Percentiles rank a stretch among this genome's conserved stretches.
These are phyloP conservation scores for Acronicta alni DNA, from an alignment of 2,888 invertebrate species.

Conservation along the genomic window DNA sequence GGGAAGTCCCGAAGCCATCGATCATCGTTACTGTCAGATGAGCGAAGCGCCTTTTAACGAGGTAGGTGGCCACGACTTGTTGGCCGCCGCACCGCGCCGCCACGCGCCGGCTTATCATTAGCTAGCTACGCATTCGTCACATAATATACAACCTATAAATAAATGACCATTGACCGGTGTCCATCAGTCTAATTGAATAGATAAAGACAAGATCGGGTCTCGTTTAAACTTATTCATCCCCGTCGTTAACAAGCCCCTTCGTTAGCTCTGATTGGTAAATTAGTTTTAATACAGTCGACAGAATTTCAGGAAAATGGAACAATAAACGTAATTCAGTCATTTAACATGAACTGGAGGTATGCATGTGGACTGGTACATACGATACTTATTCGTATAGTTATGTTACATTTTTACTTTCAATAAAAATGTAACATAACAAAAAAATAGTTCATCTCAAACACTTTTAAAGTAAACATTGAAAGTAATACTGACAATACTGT, in stretches of 20 bases:
- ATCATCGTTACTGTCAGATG: slow-evolving; percentile 84
- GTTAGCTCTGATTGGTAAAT: slow-evolving; percentile 36
- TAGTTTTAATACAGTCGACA: slow-evolving; percentile 32
- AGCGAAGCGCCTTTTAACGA: slow-evolving; percentile 79
- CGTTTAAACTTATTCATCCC: slow-evolving; percentile 39
- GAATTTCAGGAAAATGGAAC: slow-evolving; percentile 3
- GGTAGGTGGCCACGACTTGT: slow-evolving; percentile 68
- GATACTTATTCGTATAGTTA: too few species aligned
- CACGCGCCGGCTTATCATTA: slow-evolving; percentile 42
- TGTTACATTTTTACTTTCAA: too few species aligned
- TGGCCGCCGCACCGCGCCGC: slow-evolving; percentile 38
- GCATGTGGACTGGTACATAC: neutral
- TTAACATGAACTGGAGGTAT: neutral
- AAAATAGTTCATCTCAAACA: too few species aligned
- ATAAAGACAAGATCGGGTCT: slow-evolving; percentile 38
- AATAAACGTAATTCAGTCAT: neutral
- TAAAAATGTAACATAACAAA: too few species aligned
- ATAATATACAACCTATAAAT: slow-evolving; percentile 34
- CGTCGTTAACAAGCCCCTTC: slow-evolving; percentile 29
- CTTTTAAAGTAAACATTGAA: slow-evolving; percentile 12
- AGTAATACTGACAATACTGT: slow-evolving; percentile 4
- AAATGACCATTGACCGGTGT: slow-evolving; percentile 46
- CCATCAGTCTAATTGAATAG: slow-evolving; percentile 54
- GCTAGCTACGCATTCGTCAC: slow-evolving; percentile 36
- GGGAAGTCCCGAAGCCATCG: slow-evolving; percentile 80